Evolutionary conservation across 2,113 vertebrate species (phyloP), one percentile per base, ranked within the genome.

Genomic region (Chauna torquata): DNA sequence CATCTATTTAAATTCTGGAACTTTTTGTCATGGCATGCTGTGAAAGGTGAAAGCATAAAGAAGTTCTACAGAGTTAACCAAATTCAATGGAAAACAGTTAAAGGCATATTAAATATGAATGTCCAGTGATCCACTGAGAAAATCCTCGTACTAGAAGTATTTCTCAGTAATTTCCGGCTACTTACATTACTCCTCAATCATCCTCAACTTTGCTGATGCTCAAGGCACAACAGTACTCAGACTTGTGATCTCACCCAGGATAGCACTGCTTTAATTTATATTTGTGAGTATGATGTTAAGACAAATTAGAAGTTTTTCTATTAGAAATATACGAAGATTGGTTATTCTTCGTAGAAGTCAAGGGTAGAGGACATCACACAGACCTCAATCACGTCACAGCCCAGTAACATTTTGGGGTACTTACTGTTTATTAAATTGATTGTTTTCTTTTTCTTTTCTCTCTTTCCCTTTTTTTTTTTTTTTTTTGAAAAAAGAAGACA

Each of bases 1-100:
- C 17, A 75, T 75, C 86, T 96, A 79, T 96, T 94, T 92, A 78
- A 81, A 94, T 82, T 91, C 86, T 81, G 64, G 42, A 88, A 91
- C 91, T 94, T 82, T 69, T 92, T 91, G 74, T 64, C 77, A 92
- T 2, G 9, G 38, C 47, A 72, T 79, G 34, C n/a, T 88, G 23
- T 68, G 90, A 85, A 93, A 95, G 38, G 25, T 32, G 91, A 85
- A 85, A 94, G 19, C 66, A 85, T 68, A 71, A 82, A 92, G 17
- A 44, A 92, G 17, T 69, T 64, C 76, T 71, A 30, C 81, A 75
- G 36, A 74, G 23, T 76, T 25, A 89, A 52, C 76, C n/a, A 82
- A 82, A 65, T 89, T 64, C 4, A 42, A n/a, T 27, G 15, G 44
- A 59, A 81, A 94, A 81, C 9, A 84, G 34, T 24, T n/a, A 75